Percentiles rank a stretch among this genome's conserved stretches.
These are phyloP conservation scores for Pachyrhynchus sulphureomaculatus DNA, from an alignment of 1,140 invertebrate species.

Conservation along the genomic window DNA sequence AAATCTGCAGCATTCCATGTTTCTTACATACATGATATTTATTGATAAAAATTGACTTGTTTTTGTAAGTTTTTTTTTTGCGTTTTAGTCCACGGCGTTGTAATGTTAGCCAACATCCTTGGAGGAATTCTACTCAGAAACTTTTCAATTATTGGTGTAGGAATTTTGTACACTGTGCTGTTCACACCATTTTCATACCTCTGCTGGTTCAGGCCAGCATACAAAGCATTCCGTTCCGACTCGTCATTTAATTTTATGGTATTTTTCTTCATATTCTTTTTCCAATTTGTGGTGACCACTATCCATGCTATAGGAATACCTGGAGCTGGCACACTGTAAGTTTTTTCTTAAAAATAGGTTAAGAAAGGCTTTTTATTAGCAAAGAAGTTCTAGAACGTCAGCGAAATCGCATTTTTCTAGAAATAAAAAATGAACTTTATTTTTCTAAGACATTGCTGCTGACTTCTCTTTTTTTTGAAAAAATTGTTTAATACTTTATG, in stretches of 20 bases:
- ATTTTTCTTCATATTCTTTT: conserved; percentile 99
- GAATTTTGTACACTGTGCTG: conserved; percentile 85
- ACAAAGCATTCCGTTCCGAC: conserved; percentile 82
- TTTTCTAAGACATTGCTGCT: too few relatives aligned
- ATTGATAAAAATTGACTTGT: not conserved
- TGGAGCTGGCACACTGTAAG: conserved; percentile 78
- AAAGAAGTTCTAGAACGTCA: too few relatives aligned
- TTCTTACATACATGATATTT: too few relatives aligned
- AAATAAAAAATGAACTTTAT: too few relatives aligned
- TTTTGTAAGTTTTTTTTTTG: conserved; percentile 53
- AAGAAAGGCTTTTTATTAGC: too few relatives aligned
- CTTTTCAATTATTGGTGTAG: conserved; percentile 82
- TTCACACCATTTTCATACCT: conserved; percentile 97
- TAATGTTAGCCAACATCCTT: conserved; percentile 84
- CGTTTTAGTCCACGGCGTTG: conserved; percentile 84
- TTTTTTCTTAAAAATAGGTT: conserved; percentile 34
- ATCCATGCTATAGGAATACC: conserved; percentile 86
- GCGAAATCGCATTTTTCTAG: too few relatives aligned
- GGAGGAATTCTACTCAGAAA: conserved; percentile 75
- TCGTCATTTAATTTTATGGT: conserved; percentile 99
- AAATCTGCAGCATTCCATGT: too few relatives aligned
- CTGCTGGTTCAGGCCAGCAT: conserved; percentile 84
- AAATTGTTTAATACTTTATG: too few relatives aligned
- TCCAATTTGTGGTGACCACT: conserved; percentile 89
- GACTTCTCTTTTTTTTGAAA: too few relatives aligned